Evolutionary conservation across 2,797 vertebrate genomes (phyloP).

Genomic region (Lepidocolaptes lacrymiger): DNA sequence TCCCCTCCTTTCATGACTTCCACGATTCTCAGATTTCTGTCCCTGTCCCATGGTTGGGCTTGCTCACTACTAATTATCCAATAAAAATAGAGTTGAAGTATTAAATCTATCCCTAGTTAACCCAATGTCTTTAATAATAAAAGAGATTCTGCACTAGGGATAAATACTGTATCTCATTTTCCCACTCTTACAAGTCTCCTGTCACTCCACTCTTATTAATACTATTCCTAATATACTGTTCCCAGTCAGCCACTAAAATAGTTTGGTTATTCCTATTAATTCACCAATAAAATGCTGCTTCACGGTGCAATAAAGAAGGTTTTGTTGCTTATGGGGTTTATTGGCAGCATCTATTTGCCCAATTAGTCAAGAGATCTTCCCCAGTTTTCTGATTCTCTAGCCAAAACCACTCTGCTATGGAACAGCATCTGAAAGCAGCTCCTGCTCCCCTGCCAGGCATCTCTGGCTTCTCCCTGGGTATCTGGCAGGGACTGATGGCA

Average conservation of each 20-base stretch:
- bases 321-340: constrained; percentile 5
- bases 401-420: not conserved
- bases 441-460: not conserved
- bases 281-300: constrained; percentile 56
- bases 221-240: constrained; percentile 65
- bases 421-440: not conserved
- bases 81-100: constrained; percentile 69
- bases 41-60: constrained; percentile 37
- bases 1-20: not conserved
- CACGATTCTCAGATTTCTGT: not conserved
- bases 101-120: constrained; percentile 77
- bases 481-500: not conserved
- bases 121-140: constrained; percentile 76
- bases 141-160: constrained; percentile 78
- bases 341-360: not conserved
- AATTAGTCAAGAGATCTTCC: not conserved
- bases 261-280: constrained; percentile 74
- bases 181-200: constrained; percentile 68
- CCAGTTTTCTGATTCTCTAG: not conserved
- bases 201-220: constrained; percentile 75
- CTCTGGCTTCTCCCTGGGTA: not conserved
- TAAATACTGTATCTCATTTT: constrained; percentile 74
- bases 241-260: constrained; percentile 75
- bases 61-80: constrained; percentile 67
- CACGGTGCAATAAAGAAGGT: constrained; percentile 17